Evolutionary conservation across 2,113 vertebrate species (phyloP), one percentile per base, ranked within the genome.

Genomic region (Thryonomys swinderianus): DNA sequence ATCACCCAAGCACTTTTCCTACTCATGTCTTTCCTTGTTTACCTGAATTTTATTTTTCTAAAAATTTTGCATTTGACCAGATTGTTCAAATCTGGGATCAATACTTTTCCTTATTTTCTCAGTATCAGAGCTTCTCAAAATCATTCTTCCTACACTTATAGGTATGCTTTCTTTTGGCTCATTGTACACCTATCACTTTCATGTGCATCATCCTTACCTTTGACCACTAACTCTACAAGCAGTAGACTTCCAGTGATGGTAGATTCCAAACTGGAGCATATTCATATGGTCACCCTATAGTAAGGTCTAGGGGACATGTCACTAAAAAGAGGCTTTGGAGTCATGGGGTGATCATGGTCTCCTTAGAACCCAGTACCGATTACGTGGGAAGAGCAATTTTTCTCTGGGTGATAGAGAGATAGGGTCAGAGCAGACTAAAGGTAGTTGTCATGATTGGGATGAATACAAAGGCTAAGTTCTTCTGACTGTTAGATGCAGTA

Each of bases 21-120:
- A 27, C n/a, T 87, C 23, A 10, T 42, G 74, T 91, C 64, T 92
- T 90, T 76, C 27, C 73, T 76, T 76, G 45, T 76, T 48, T 42
- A 76, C 27, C 73, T 48, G 42, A 74, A 48, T 57, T 74, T 81
- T 95, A 25, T 71, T 84, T 67, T 42, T 37, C 78, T 82, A 48
- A 53, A 62, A 88, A 88, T 37, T 66, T 88, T 84, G 37, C 62
- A 84, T 92, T 95, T 37, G 92, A 6, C 53, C 85, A 71, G 37
- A 80, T 30, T 53, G 74, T 64, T 59, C 57, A 20, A 51, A 14
- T 64, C 53, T 48, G 17, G 37, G 27, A 76, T 30, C 67, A 18
- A 25, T 40, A 7, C 45, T 30, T 53, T 83, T 94, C 66, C 42
- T 92, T 45, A 1, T 95, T 92, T 96, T 91, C 67, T 88, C 34